Evolutionary conservation across 2,888 invertebrate genomes (phyloP).

Genomic region (Polymixis lichenea): DNA sequence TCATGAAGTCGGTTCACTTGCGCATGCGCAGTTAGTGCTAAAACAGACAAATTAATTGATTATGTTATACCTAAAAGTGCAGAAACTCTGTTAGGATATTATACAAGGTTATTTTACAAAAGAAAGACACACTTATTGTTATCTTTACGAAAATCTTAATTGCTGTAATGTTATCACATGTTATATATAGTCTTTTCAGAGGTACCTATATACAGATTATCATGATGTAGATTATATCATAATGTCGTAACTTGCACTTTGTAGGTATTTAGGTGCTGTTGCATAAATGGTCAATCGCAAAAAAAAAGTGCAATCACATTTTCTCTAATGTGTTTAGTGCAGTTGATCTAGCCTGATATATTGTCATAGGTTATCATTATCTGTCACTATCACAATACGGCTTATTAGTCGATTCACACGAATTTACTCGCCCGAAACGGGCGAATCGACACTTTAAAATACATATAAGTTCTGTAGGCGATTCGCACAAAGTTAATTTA

Average conservation of each 20-base stretch:
- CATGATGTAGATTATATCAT: constrained; percentile 12
- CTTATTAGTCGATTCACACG: no score
- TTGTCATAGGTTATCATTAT: constrained; percentile 13
- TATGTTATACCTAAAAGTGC: not conserved
- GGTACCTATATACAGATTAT: not conserved
- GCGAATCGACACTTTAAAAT: no score
- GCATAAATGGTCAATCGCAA: not conserved
- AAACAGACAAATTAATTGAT: constrained; percentile 19
- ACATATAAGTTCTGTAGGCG: no score
- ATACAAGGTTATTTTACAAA: not conserved
- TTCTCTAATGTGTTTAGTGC: not conserved
- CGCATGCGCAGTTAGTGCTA: not conserved
- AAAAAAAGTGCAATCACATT: not conserved
- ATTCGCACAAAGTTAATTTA: no score
- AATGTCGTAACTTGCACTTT: constrained; percentile 6
- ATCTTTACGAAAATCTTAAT: constrained; percentile 22
- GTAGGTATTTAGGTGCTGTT: not conserved
- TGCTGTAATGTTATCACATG: constrained; percentile 13
- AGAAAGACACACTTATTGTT: not conserved
- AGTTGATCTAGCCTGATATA: constrained; percentile 2
- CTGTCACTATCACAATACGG: not conserved
- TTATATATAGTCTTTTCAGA: constrained; percentile 1
- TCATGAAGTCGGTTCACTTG: not conserved
- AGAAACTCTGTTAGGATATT: not conserved
- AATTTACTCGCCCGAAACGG: no score